Evolutionary conservation across 2,888 invertebrate genomes (phyloP).

Genomic region (Ganaspis brasiliensis): DNA sequence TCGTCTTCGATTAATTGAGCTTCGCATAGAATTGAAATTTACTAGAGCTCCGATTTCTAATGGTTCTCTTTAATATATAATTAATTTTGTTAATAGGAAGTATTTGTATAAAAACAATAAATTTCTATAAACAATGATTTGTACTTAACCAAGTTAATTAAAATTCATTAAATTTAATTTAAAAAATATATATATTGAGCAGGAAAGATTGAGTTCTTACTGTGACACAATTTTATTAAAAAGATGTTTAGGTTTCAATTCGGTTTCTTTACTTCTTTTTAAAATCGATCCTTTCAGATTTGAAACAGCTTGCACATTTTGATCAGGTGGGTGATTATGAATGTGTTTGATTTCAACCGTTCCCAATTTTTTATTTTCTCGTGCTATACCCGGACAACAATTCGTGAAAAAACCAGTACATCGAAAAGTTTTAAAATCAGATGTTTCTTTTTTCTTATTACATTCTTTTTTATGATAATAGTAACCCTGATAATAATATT

Average conservation of each 20-base stretch:
- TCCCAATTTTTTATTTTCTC: not conserved
- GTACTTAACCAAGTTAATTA: too few relatives aligned
- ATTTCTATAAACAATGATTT: not conserved
- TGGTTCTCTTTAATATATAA: not conserved
- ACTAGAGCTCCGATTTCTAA: not conserved
- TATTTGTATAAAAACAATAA: not conserved
- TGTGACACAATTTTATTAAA: not conserved
- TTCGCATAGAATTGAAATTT: not conserved
- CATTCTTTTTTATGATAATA: constrained; percentile 5
- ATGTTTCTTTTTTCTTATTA: not conserved
- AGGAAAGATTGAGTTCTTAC: too few relatives aligned
- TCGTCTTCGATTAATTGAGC: not conserved
- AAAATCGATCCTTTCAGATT: not conserved
- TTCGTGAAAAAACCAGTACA: not conserved
- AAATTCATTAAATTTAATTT: too few relatives aligned
- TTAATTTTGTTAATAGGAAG: not conserved
- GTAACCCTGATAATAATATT: constrained; percentile 9
- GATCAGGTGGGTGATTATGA: not conserved
- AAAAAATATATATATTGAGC: too few relatives aligned
- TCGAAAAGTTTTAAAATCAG: not conserved
- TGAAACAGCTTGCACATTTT: not conserved
- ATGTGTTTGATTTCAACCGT: not conserved
- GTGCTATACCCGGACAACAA: not conserved
- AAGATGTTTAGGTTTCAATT: not conserved
- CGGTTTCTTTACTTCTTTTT: not conserved